Evolutionary conservation across 2,888 invertebrate genomes (phyloP).

Genomic region (Drosophila birchii): DNA sequence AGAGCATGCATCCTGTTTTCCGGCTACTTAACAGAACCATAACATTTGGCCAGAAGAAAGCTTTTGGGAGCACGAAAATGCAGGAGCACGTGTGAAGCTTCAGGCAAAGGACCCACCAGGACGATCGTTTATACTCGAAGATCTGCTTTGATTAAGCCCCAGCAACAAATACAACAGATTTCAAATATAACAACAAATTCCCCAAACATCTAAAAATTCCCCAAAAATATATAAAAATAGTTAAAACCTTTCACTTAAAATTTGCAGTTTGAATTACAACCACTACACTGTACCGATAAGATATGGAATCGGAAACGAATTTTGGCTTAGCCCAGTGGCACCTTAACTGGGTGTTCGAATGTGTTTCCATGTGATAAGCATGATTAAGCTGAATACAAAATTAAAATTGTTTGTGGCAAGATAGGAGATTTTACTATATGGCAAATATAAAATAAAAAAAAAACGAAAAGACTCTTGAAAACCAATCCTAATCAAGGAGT

Average conservation of each 20-base stretch:
- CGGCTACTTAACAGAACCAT: constrained; percentile 45
- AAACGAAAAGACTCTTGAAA: background rate
- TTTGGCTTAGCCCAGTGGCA: constrained; percentile 3
- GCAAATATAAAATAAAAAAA: background rate
- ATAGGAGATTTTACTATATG: background rate
- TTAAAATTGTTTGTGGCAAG: background rate
- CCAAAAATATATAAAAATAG: background rate
- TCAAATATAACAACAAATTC: background rate
- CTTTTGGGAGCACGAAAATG: constrained; percentile 27
- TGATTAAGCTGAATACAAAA: constrained; percentile 4
- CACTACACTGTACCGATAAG: constrained; percentile 1
- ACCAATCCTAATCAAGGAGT: no score
- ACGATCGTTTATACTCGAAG: background rate
- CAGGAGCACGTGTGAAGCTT: background rate
- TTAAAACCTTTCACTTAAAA: background rate
- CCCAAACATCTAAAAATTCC: background rate
- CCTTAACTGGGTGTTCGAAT: background rate
- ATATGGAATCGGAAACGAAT: constrained; percentile 16
- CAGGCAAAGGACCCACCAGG: background rate
- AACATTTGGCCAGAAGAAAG: constrained; percentile 48
- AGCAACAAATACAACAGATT: background rate
- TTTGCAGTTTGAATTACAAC: background rate
- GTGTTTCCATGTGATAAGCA: constrained; percentile 6
- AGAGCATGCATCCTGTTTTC: constrained; percentile 5
- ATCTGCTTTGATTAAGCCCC: background rate